Evolutionary conservation across 64 coral and sea anemone species (phyloP).

Genomic region (Astreopora myriophthalma): DNA sequence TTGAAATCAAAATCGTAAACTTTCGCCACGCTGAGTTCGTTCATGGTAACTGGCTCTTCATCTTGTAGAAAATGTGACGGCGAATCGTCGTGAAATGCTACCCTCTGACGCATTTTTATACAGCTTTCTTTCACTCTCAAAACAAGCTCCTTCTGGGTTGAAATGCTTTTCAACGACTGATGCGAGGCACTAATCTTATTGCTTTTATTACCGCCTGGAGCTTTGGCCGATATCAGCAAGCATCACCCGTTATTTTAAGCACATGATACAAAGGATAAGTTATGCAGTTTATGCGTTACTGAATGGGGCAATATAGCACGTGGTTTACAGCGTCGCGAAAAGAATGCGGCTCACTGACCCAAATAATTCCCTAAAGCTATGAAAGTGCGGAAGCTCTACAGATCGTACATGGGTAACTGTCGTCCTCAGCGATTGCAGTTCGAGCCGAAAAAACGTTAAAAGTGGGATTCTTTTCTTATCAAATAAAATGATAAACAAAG

Average conservation of each 20-base stretch:
- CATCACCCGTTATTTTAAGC: neutral
- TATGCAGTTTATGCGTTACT: neutral
- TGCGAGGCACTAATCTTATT: neutral
- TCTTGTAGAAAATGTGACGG: neutral
- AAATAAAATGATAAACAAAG: neutral
- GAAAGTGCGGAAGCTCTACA: neutral
- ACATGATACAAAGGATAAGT: neutral
- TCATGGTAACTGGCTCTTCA: constrained; percentile 30
- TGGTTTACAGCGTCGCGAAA: neutral
- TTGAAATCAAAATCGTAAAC: constrained; percentile 73
- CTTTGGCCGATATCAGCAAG: neutral
- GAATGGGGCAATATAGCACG: neutral
- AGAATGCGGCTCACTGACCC: neutral
- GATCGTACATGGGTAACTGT: neutral
- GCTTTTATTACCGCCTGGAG: neutral
- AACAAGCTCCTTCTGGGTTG: neutral
- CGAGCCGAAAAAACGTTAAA: neutral
- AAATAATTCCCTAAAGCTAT: neutral
- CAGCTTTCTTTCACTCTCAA: neutral
- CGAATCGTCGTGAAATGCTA: neutral
- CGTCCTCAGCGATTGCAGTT: neutral
- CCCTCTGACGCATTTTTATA: constrained; percentile 3
- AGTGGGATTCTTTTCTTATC: too few relatives aligned
- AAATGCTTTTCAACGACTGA: neutral
- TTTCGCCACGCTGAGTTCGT: constrained; percentile 3